These are phyloP conservation scores for Sturnus vulgaris DNA, from an alignment of 2,113 vertebrate genomes.

Conservation along the genomic window DNA sequence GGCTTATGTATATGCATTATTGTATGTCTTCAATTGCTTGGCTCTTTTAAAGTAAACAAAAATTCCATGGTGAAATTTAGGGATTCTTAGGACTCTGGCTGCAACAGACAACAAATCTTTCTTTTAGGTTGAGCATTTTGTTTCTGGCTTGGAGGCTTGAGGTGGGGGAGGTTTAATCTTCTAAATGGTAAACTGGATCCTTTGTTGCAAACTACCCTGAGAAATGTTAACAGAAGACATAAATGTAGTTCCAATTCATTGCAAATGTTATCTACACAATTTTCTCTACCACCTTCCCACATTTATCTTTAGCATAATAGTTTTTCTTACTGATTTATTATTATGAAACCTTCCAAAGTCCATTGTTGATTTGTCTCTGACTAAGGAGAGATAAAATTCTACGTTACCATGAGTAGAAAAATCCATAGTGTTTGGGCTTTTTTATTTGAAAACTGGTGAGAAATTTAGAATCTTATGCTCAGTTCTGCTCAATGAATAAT, in stretches of 20 bases:
- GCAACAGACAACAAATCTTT: neutral
- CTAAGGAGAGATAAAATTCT: neutral
- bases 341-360: neutral
- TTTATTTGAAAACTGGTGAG: neutral
- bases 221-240: neutral
- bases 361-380: neutral
- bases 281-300: neutral
- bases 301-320: neutral
- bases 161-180: accelerated
- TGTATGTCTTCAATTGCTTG: neutral
- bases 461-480: neutral
- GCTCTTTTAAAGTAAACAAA: neutral
- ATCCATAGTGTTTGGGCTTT: neutral
- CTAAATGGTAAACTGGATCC: neutral
- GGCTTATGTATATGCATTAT: neutral
- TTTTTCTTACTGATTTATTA: neutral
- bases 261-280: neutral
- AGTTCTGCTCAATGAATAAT: neutral
- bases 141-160: neutral
- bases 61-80: neutral
- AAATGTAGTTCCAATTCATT: neutral
- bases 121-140: neutral
- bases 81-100: neutral
- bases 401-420: neutral
- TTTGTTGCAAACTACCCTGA: neutral